A percentile compares a stretch with the other conserved stretches of the same genome.
phyloP scores from a whole-genome alignment of 2,888 invertebrate species.

The Coelopa pilipes region DNA sequence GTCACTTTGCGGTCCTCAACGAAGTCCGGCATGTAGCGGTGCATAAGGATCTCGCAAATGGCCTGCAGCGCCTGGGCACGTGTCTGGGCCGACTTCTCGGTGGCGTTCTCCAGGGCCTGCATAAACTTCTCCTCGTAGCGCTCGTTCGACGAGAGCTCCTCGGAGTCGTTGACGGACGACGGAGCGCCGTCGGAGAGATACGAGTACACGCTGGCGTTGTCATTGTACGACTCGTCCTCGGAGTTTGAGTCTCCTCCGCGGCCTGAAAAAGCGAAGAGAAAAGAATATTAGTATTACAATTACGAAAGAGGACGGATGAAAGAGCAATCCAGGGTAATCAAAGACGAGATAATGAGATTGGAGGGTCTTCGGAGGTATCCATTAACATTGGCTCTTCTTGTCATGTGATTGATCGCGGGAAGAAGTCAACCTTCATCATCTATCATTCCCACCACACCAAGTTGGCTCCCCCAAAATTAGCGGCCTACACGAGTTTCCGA shows the following conservation, averaged over 20 bases:
- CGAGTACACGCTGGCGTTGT: constrained; percentile 85
- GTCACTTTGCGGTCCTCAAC: constrained; percentile 82
- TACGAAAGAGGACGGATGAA: too few relatives aligned
- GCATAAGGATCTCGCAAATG: constrained; percentile 79
- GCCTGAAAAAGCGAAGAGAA: constrained; percentile 48
- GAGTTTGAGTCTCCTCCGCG: constrained; percentile 73
- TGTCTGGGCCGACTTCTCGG: constrained; percentile 89
- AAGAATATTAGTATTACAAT: not conserved
- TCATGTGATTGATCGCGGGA: not conserved
- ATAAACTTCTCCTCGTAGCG: constrained; percentile 88
- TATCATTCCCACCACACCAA: not conserved
- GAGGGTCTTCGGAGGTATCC: too few relatives aligned
- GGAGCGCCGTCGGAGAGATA: constrained; percentile 76
- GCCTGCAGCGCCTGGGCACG: constrained; percentile 78
- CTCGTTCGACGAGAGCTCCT: constrained; percentile 72
- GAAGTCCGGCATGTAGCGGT: constrained; percentile 81
- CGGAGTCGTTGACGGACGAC: constrained; percentile 69
- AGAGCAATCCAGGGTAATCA: too few relatives aligned
- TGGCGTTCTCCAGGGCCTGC: constrained; percentile 86
- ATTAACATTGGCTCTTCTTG: not conserved
- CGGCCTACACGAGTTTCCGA: not conserved
- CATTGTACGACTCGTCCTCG: constrained; percentile 82
- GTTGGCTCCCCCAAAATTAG: not conserved
- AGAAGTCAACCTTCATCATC: not conserved
- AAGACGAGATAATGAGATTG: not conserved